Evolutionary conservation across 2,113 vertebrate genomes (phyloP).

Genomic region (Vulpes vulpes): DNA sequence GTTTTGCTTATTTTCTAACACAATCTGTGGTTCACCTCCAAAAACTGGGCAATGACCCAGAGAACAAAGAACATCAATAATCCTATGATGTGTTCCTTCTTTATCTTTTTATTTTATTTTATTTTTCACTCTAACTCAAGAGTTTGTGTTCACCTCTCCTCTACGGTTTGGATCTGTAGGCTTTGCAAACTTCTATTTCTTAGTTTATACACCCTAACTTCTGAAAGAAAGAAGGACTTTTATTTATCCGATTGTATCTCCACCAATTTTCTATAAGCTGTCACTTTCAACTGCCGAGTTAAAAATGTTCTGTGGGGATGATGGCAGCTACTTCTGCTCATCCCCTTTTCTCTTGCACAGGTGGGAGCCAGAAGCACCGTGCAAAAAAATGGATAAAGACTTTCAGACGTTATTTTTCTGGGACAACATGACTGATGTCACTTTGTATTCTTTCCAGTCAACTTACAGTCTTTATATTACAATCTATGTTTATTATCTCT

Average conservation of each 20-base stretch:
- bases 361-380: not conserved
- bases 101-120: not conserved
- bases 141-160: not conserved
- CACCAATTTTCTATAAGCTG: slow-evolving; percentile 69
- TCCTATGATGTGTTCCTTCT: not conserved
- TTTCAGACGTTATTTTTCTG: slow-evolving; percentile 36
- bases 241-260: slow-evolving; percentile 57
- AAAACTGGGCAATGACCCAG: not conserved
- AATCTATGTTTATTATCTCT: not conserved
- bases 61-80: not conserved
- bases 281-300: slow-evolving; percentile 42
- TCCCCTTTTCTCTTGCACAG: not conserved
- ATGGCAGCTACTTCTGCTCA: not conserved
- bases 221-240: slow-evolving; percentile 49
- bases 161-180: not conserved
- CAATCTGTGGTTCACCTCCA: not conserved
- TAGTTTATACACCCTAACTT: slow-evolving; percentile 54
- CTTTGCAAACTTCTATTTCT: slow-evolving; percentile 32
- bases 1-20: not conserved
- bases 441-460: slow-evolving; percentile 24
- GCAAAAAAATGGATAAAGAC: not conserved
- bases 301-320: slow-evolving; percentile 32
- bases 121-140: not conserved
- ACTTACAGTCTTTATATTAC: not conserved
- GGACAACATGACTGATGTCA: not conserved